Evolutionary conservation across 2,113 vertebrate genomes (phyloP).

Genomic region (Gavialis gangeticus): DNA sequence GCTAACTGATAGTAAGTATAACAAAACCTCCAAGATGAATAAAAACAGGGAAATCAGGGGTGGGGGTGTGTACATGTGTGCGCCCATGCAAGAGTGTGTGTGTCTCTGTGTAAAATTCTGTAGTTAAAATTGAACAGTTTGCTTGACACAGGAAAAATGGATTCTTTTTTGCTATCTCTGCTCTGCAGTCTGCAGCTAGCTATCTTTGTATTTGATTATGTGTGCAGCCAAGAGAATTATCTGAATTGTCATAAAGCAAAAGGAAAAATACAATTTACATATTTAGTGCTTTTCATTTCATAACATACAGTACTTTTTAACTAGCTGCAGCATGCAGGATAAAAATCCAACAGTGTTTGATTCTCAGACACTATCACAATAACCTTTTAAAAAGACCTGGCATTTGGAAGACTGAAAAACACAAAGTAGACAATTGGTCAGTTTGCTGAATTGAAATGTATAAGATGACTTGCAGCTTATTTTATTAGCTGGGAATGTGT

Average conservation of each 20-base stretch:
- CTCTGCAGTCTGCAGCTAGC: slow-evolving; percentile 78
- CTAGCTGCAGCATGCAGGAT: slow-evolving; percentile 65
- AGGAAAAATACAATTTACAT: slow-evolving; percentile 82
- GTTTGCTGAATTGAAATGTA: slow-evolving; percentile 62
- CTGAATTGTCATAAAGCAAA: slow-evolving; percentile 79
- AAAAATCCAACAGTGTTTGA: slow-evolving; percentile 71
- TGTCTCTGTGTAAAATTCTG: slow-evolving; percentile 48
- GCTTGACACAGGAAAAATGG: slow-evolving; percentile 75
- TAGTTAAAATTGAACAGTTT: slow-evolving; percentile 70
- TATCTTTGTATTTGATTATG: slow-evolving; percentile 82
- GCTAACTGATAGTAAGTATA: slow-evolving; percentile 92
- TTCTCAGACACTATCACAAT: slow-evolving; percentile 65
- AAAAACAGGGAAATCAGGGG: neutral
- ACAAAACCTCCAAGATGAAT: neutral
- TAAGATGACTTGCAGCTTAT: slow-evolving; percentile 40
- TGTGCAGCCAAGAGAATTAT: slow-evolving; percentile 78
- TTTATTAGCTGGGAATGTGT: slow-evolving; percentile 58
- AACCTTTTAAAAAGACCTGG: slow-evolving; percentile 59
- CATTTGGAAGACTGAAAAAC: slow-evolving; percentile 37
- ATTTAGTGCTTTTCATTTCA: slow-evolving; percentile 79
- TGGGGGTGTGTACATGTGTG: neutral
- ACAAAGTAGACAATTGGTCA: slow-evolving; percentile 56
- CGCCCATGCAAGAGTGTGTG: neutral
- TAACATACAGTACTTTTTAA: slow-evolving; percentile 69
- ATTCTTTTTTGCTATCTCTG: slow-evolving; percentile 79